These are phyloP conservation scores for Empis stercorea DNA, from an alignment of 2,888 invertebrate species.

Conservation along the genomic window DNA sequence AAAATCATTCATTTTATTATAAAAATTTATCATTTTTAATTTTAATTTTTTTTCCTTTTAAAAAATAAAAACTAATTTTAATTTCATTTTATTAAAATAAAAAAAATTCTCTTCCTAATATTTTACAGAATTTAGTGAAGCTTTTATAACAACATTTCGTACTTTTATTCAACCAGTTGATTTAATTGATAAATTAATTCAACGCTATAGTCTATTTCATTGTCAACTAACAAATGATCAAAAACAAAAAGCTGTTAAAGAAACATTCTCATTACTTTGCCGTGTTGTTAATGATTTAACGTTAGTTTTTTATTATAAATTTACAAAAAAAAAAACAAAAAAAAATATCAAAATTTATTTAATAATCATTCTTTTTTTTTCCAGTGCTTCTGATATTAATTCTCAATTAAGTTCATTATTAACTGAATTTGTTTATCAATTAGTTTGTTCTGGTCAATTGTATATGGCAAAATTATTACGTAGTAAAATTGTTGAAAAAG, in stretches of 20 bases:
- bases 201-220: slow-evolving; percentile 48
- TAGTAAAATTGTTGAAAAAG: slow-evolving; percentile 83
- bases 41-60: not conserved
- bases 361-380: slow-evolving; percentile 20
- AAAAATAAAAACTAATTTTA: too few relatives aligned
- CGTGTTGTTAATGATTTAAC: slow-evolving; percentile 92
- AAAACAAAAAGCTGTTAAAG: slow-evolving; percentile 64
- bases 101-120: too few relatives aligned
- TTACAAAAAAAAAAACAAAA: too few relatives aligned
- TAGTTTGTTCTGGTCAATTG: slow-evolving; percentile 84
- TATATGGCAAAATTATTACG: slow-evolving; percentile 81
- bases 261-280: slow-evolving; percentile 85
- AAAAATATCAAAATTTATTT: too few relatives aligned
- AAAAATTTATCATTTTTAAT: slow-evolving; percentile 6
- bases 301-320: slow-evolving; percentile 47
- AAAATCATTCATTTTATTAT: slow-evolving; percentile 7
- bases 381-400: slow-evolving; percentile 73
- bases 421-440: slow-evolving; percentile 86
- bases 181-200: slow-evolving; percentile 72
- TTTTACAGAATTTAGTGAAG: slow-evolving; percentile 50
- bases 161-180: slow-evolving; percentile 85
- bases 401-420: slow-evolving; percentile 65
- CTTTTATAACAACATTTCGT: slow-evolving; percentile 94
- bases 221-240: slow-evolving; percentile 48
- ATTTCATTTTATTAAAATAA: too few relatives aligned